Percentiles rank a stretch among this genome's conserved stretches.
Conservation (phyloP, 2,797 vertebrate genomes). For the Sebastes umbrosus region DNA sequence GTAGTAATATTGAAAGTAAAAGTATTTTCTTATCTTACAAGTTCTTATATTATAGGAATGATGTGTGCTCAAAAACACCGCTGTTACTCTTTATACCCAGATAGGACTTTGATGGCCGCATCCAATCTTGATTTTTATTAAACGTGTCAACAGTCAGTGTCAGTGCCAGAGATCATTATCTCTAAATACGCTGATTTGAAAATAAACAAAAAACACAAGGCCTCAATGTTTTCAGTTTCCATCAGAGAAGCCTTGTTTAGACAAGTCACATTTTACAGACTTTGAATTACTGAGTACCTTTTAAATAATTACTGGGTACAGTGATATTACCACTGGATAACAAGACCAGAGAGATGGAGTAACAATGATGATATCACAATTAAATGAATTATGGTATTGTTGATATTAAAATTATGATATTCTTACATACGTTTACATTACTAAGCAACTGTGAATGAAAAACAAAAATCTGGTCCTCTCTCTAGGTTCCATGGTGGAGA, state of each 20-base stretch:
- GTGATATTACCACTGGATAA: too few relatives aligned
- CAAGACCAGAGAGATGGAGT: too few relatives aligned
- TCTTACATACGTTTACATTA: too few relatives aligned
- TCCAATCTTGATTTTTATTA: neutral
- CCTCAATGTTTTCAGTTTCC: too few relatives aligned
- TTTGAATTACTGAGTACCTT: neutral
- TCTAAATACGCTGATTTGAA: neutral
- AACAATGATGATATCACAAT: too few relatives aligned
- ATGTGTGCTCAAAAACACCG: neutral
- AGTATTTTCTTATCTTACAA: neutral
- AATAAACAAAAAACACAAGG: neutral
- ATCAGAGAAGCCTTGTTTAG: neutral
- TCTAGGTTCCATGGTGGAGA: too few relatives aligned
- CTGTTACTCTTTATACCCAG: neutral
- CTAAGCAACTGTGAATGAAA: too few relatives aligned
- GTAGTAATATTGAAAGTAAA: neutral
- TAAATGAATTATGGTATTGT: too few relatives aligned
- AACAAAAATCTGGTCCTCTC: too few relatives aligned
- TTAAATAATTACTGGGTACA: neutral
- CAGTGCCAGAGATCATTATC: neutral
- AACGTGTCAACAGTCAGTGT: neutral
- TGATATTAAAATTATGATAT: too few relatives aligned
- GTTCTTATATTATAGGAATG: neutral
- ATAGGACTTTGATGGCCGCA: neutral
- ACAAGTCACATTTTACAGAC: neutral